Percentiles rank a stretch among this genome's conserved stretches.
phyloP scores from a whole-genome alignment of 2,113 vertebrate species.

The Cottus gobio region DNA sequence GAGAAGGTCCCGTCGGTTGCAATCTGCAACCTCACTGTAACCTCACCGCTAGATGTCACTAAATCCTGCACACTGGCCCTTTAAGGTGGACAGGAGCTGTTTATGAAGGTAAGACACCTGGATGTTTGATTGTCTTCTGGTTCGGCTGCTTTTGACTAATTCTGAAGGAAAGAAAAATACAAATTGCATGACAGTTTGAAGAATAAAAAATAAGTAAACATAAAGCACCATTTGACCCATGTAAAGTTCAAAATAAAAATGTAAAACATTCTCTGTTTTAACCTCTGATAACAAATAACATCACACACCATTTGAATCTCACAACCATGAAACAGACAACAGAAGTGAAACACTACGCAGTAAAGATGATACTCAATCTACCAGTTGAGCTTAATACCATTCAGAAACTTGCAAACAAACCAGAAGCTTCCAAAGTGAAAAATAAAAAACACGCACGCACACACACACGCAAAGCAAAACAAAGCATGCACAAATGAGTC shows the following conservation, averaged over 20 bases:
- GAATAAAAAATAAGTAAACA: neutral
- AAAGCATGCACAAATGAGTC: neutral
- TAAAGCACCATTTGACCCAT: neutral
- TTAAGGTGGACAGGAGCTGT: neutral
- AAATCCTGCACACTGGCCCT: neutral
- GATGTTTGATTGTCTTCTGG: neutral
- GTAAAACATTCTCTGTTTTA: neutral
- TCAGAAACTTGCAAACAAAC: neutral
- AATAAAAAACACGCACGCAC: neutral
- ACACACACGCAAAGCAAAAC: neutral
- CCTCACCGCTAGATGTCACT: neutral
- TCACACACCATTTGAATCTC: slow-evolving; percentile 21
- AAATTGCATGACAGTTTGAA: neutral
- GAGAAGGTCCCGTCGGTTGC: neutral
- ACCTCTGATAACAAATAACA: slow-evolving; percentile 8
- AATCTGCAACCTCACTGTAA: neutral
- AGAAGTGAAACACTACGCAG: slow-evolving; percentile 13
- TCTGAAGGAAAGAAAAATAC: neutral
- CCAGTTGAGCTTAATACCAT: neutral
- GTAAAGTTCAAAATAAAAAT: neutral
- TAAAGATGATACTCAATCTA: neutral
- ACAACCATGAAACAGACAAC: neutral
- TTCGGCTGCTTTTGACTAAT: neutral
- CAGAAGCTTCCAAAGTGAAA: neutral
- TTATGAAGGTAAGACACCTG: neutral